Percentiles rank a stretch among this genome's conserved stretches.
Evolutionary conservation across 2,113 vertebrate genomes (phyloP).

Genomic region (Etia nguti): DNA sequence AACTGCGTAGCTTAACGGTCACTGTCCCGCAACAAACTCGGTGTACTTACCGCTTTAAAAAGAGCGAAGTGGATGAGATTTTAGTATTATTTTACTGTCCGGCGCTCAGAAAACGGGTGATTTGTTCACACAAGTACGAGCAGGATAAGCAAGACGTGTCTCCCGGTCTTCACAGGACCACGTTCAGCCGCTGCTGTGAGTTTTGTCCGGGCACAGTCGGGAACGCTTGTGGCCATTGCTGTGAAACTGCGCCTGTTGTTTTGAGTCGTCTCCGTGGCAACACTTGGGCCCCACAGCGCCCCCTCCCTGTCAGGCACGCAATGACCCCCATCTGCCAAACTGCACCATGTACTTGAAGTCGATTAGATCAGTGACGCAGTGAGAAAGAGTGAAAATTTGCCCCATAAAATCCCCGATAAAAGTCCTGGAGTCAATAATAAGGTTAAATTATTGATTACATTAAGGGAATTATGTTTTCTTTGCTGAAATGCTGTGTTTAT

Average conservation of each 20-base stretch:
- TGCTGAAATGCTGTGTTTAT: not conserved
- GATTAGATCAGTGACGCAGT: not conserved
- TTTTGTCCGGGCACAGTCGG: not conserved
- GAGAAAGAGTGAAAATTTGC: not conserved
- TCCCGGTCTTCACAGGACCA: not conserved
- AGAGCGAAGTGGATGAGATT: not conserved
- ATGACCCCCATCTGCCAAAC: not conserved
- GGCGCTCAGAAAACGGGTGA: not conserved
- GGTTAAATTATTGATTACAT: not conserved
- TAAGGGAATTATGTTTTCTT: not conserved
- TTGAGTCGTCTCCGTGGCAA: constrained; percentile 65
- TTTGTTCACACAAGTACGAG: not conserved
- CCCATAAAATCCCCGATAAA: not conserved
- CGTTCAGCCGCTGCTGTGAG: not conserved
- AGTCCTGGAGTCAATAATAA: not conserved
- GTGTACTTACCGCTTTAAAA: constrained; percentile 40
- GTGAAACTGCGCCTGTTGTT: constrained; percentile 38
- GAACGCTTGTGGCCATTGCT: constrained; percentile 51
- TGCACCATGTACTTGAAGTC: not conserved
- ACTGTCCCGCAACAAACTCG: not conserved
- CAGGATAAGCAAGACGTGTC: not conserved
- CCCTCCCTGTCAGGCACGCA: not conserved
- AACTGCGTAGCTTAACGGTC: constrained; percentile 36
- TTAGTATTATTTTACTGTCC: not conserved
- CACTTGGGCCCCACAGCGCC: constrained; percentile 37